These are phyloP conservation scores for Oophaga sylvatica DNA, from an alignment of 2,797 vertebrate genomes.

Conservation along the genomic window DNA sequence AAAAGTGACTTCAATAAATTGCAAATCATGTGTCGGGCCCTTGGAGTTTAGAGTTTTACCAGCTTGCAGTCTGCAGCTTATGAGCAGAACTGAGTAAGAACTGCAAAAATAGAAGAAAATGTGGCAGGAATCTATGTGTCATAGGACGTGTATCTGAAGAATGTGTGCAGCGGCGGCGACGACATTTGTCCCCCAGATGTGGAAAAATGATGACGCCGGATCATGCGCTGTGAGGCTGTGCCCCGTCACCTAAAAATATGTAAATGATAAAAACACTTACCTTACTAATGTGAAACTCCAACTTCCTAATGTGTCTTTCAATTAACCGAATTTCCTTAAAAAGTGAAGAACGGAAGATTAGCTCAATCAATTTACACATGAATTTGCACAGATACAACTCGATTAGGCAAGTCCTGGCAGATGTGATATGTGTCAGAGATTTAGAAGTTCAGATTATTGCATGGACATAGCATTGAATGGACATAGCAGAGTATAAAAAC, in stretches of 20 bases:
- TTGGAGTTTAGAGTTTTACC: not conserved
- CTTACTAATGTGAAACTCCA: conserved; percentile 97
- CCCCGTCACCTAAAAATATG: not conserved
- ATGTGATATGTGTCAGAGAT: too few relatives aligned
- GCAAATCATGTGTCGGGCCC: too few relatives aligned
- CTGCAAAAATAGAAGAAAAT: conserved; percentile 2
- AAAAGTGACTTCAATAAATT: too few relatives aligned
- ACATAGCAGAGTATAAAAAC: not conserved
- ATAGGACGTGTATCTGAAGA: conserved; percentile 42
- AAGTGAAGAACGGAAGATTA: not conserved
- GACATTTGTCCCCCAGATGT: conserved; percentile 54
- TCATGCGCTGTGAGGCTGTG: not conserved
- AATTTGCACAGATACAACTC: not conserved
- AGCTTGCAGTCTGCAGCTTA: not conserved
- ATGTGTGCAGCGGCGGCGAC: conserved; percentile 9
- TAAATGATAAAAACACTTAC: conserved; percentile 69
- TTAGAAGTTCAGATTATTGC: not conserved
- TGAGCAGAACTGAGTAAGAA: not conserved
- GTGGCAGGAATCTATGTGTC: conserved; percentile 31
- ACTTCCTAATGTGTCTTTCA: conserved; percentile 87
- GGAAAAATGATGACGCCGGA: not conserved
- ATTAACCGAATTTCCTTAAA: conserved; percentile 87
- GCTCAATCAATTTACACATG: not conserved
- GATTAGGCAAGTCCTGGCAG: too few relatives aligned
- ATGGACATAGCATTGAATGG: not conserved